These are phyloP conservation scores for Pyrochroa serraticornis DNA, from an alignment of 2,888 invertebrate genomes.

Conservation along the genomic window DNA sequence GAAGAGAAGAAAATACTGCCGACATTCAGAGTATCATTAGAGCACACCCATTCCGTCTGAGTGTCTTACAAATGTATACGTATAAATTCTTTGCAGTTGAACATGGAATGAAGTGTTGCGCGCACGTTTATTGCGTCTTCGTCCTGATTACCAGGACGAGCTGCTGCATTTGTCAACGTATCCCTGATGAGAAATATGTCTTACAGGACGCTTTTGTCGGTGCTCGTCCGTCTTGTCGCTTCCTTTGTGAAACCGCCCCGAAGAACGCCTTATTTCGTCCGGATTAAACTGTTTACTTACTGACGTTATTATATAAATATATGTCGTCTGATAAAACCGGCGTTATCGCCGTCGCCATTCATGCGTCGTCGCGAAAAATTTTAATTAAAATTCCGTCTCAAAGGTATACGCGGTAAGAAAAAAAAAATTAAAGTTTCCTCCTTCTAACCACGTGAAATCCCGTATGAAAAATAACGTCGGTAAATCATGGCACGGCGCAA, in stretches of 20 bases:
- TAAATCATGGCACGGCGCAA: slow-evolving; percentile 26
- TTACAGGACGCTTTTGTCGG: slow-evolving; percentile 27
- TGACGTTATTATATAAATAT: slow-evolving; percentile 16
- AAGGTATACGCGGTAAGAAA: no score
- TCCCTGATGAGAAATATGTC: slow-evolving; percentile 41
- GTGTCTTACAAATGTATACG: slow-evolving; percentile 47
- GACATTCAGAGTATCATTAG: slow-evolving; percentile 40
- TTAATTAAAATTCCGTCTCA: no score
- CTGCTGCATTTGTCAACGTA: slow-evolving; percentile 44
- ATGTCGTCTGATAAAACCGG: slow-evolving; percentile 8
- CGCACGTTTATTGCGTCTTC: slow-evolving; percentile 42
- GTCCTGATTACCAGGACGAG: slow-evolving; percentile 45
- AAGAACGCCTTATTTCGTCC: slow-evolving; percentile 22
- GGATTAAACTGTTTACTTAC: slow-evolving; percentile 24
- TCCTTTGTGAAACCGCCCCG: slow-evolving; percentile 20
- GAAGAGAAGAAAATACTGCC: slow-evolving; percentile 28
- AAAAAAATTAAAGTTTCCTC: neutral
- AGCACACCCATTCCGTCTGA: slow-evolving; percentile 44
- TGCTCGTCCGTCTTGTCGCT: slow-evolving; percentile 17
- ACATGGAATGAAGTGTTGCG: slow-evolving; percentile 46
- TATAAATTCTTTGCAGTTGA: slow-evolving; percentile 49
- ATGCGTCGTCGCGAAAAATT: no score
- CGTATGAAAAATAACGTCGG: slow-evolving; percentile 30
- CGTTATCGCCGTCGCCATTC: no score
- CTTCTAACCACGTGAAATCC: slow-evolving; percentile 20